Percentiles rank a stretch among this genome's conserved stretches.
Conservation (phyloP, 2,797 vertebrate species). For the Syngnathus acus region DNA sequence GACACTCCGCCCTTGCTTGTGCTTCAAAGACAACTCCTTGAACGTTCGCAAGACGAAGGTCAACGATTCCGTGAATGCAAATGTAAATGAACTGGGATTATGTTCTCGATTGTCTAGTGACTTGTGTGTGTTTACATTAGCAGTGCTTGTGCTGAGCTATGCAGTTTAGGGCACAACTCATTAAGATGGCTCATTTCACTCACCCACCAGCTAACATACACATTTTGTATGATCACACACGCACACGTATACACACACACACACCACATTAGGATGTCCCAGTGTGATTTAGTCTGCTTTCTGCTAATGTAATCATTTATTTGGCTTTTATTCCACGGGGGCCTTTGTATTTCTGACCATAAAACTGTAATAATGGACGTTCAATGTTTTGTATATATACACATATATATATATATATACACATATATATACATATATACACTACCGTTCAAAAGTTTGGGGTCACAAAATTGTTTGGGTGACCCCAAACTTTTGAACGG, state of each 20-base stretch:
- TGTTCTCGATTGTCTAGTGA: not conserved
- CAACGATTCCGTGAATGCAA: not conserved
- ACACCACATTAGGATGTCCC: constrained; percentile 26
- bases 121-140: not conserved
- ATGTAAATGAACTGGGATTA: not conserved
- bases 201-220: not conserved
- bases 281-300: constrained; percentile 10
- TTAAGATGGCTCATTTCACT: constrained; percentile 4
- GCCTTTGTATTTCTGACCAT: not conserved
- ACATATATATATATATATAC: not conserved
- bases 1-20: not conserved
- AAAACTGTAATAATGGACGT: not conserved
- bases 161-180: not conserved
- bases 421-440: too few species aligned
- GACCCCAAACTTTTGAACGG: too few species aligned
- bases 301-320: constrained; percentile 5
- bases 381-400: not conserved
- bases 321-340: constrained; percentile 1
- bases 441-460: not conserved
- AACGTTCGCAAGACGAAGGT: not conserved
- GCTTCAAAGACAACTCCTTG: not conserved
- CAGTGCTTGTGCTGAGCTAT: not conserved
- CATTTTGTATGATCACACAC: constrained; percentile 4
- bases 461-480: too few species aligned
- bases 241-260: not conserved